Base-by-base conservation (phyloP, 1,140 invertebrate genomes). In the Thaumatotibia leucotreta region DNA sequence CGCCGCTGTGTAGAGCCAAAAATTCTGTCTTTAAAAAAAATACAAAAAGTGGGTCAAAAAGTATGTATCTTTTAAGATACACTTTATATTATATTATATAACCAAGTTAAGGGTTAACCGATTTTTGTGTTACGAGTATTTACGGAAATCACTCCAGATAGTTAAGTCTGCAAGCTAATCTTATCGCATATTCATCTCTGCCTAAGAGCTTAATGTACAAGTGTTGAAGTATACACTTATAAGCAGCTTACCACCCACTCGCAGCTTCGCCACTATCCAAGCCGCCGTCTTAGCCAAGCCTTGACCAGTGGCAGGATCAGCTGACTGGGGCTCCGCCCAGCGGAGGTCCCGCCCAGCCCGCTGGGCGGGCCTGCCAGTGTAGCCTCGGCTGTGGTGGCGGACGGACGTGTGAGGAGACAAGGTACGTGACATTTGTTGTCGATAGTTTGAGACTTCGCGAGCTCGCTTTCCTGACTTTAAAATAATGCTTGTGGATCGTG, bases 281-380 rank as follows among this genome's bases (percentile, higher is more conserved):
- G n/a, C n/a, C n/a, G n/a, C 52, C 29, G 29, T 58, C 52, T 58
- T 58, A 27, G 23, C 10, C 75, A 70, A 73, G 81, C 73, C 74
- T 81, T 79, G 73, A 67, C 65, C 66, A 71, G 69, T 23, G 66
- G 80, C 39, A 81, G 79, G 86, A 86, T 88, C 70, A 70, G 76
- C 76, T 80, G 80, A 86, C 87, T 88, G 85, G 84, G 27, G 80
- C 67, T 79, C 77, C 85, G 84, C 87, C 87, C 76, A 86, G 72
- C 69, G 5, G n/a, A 70, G 11, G 82, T 85, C 50, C 84, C 87
- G 87, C 87, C 87, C 70, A 81, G 68, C 64, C 8, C 14, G 31
- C 70, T 84, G 83, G 84, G 85, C 82, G 82, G 72, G 39, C 54
- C 27, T 61, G 39, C 61, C 80, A 84, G 84, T 84, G 67, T 69